Percentiles rank a stretch among this genome's conserved stretches.
These are phyloP conservation scores for Meandrusa payeni DNA, from an alignment of 2,888 invertebrate species.

Conservation along the genomic window DNA sequence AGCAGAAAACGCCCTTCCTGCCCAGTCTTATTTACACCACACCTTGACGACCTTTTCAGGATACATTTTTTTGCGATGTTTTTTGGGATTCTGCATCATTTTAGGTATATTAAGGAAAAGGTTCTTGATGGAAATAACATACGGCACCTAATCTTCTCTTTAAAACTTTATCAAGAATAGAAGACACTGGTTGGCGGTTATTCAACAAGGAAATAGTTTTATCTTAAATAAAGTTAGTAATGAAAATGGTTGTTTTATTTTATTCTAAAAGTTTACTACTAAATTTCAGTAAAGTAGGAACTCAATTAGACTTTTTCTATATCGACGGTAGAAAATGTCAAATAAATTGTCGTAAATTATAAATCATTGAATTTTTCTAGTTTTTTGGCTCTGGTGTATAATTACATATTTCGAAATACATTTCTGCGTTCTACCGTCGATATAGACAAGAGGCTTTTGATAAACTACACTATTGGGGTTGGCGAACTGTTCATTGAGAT, in stretches of 20 bases:
- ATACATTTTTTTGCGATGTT: constrained; percentile 21
- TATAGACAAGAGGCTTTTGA: too few relatives aligned
- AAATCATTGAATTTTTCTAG: too few relatives aligned
- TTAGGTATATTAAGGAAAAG: constrained; percentile 23
- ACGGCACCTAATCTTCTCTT: constrained; percentile 26
- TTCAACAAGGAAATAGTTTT: constrained; percentile 9
- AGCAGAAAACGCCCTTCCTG: constrained; percentile 50
- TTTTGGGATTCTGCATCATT: constrained; percentile 8
- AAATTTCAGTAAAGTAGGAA: too few relatives aligned
- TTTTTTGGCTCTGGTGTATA: too few relatives aligned
- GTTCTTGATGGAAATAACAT: constrained; percentile 1
- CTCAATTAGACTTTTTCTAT: too few relatives aligned
- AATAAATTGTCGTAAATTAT: too few relatives aligned
- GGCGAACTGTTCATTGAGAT: too few relatives aligned
- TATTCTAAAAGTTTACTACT: too few relatives aligned
- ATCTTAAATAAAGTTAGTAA: constrained; percentile 22
- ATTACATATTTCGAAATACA: too few relatives aligned
- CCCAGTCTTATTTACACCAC: constrained; percentile 36
- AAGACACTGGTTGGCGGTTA: constrained; percentile 10
- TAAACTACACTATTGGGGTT: too few relatives aligned
- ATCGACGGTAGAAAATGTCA: too few relatives aligned
- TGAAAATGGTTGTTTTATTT: constrained; percentile 6
- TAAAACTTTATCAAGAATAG: constrained; percentile 28
- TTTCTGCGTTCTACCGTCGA: too few relatives aligned
- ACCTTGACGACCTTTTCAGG: constrained; percentile 31